Percentiles rank a stretch among this genome's conserved stretches.
phyloP scores from a whole-genome alignment of 2,113 vertebrate species.

The Paraplagusia blochii region DNA sequence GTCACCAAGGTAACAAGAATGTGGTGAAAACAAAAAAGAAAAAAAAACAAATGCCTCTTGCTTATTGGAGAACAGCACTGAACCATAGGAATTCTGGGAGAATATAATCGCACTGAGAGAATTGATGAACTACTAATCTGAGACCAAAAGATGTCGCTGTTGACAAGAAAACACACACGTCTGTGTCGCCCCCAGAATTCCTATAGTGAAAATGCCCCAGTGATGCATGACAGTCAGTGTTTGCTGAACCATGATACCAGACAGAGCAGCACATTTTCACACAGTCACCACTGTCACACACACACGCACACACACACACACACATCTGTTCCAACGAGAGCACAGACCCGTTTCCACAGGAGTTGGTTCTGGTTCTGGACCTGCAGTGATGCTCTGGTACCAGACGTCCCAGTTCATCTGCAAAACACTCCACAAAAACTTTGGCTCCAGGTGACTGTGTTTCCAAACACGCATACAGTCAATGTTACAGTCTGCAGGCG shows the following conservation, averaged over 20 bases:
- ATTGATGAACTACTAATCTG: no score
- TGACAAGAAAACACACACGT: no score
- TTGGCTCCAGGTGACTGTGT: no score
- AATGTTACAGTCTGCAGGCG: no score
- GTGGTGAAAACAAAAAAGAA: slow-evolving; percentile 29
- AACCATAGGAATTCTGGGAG: slow-evolving; percentile 78
- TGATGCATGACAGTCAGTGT: slow-evolving; percentile 71
- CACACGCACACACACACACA: slow-evolving; percentile 7
- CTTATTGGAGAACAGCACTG: slow-evolving; percentile 69
- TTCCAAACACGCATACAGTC: no score
- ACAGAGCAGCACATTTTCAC: slow-evolving; percentile 51
- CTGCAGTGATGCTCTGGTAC: no score
- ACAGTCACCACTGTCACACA: slow-evolving; percentile 13
- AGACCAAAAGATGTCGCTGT: no score
- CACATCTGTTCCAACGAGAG: no score
- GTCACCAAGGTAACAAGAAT: slow-evolving; percentile 70
- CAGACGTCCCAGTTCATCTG: no score
- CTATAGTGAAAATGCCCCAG: slow-evolving; percentile 74
- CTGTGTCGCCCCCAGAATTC: slow-evolving; percentile 76
- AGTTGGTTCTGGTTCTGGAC: no score
- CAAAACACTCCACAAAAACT: no score
- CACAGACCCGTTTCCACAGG: no score
- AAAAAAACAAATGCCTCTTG: slow-evolving; percentile 60
- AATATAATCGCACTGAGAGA: slow-evolving; percentile 33
- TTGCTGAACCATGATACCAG: slow-evolving; percentile 67